Base-by-base conservation (phyloP, 1,140 invertebrate genomes). In the Atopsyche davidsoni region DNA sequence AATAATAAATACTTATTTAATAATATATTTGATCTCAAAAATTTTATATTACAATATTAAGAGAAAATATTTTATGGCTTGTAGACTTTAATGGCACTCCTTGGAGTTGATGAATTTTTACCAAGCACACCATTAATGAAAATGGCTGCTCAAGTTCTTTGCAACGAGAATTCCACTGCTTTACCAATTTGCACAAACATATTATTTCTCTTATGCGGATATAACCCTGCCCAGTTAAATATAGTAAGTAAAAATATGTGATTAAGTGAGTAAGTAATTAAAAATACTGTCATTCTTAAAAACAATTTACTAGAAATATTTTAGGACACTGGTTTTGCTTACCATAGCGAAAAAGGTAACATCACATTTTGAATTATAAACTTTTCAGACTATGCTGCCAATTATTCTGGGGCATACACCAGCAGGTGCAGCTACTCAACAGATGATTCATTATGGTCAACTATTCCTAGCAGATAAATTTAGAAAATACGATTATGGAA, bases 391-490 rank as follows among this genome's bases (percentile, higher is more conserved):
- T 14, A 70, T 83, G 61, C 50, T 91, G 0, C 83, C 86, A 0
- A 77, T 86, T 0, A 86, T 91, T 60, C 64, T 87, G 2, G 78
- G 80, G 11, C 86, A 96, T 63, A 81, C 79, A 3, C 92, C 93
- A 2, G 86, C 89, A 1, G 91, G 91, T 6, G 78, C 87, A 0
- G 86, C 90, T 0, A 78, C 81, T 0, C 80, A 81, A 60, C 89
- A 89, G 59, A 61, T 93, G 4, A 68, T 86, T 6, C 87, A 92
- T 62, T 90, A 81, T 57, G 79, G 73, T 1, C 87, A 91, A 69
- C 70, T 80, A 42, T 72, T 73, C 51, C 62, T 65, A 57, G 45
- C 60, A 2, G 46, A 2, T 10, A 45, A 49, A 21, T 55, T 49
- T 18, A 28, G 55, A 40, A 61, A 62, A 38, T 75, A 64, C 55